A percentile compares a stretch with the other conserved stretches of the same genome.
Evolutionary conservation across 2,113 vertebrate genomes (phyloP).

Genomic region (Penelope pileata): DNA sequence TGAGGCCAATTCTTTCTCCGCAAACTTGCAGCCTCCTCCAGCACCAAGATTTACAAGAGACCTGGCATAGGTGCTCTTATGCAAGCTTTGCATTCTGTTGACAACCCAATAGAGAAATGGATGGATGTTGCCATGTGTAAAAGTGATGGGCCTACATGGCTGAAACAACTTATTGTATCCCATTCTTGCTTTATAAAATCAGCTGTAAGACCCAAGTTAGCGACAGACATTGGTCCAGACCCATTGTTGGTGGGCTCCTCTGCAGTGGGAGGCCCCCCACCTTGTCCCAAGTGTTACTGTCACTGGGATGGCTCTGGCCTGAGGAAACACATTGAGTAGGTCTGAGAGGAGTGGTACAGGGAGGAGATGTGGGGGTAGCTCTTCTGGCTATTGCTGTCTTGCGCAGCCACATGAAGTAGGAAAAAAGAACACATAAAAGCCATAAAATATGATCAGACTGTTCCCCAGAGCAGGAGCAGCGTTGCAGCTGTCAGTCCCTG

Average conservation of each 20-base stretch:
- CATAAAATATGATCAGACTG: background rate
- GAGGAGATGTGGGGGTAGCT: background rate
- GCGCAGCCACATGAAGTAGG: background rate
- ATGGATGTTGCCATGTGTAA: accelerated
- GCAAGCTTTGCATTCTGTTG: background rate
- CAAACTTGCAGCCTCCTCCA: background rate
- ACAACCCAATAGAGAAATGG: background rate
- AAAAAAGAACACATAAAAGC: background rate
- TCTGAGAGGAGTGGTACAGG: background rate
- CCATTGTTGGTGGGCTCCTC: background rate
- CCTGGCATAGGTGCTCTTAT: background rate
- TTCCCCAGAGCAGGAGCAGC: accelerated
- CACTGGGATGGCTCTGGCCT: accelerated
- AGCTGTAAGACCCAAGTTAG: background rate
- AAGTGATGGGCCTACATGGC: accelerated
- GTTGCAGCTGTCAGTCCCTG: accelerated
- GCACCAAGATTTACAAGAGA: background rate
- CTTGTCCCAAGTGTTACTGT: background rate
- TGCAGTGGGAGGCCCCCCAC: background rate
- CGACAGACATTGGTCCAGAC: background rate
- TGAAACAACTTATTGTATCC: background rate
- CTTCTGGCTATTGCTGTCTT: background rate
- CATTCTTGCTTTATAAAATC: background rate
- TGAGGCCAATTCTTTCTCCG: background rate
- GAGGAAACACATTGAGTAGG: background rate